These are phyloP conservation scores for Pristionchus arcanus DNA, from an alignment of 2,888 invertebrate genomes.

Conservation along the genomic window DNA sequence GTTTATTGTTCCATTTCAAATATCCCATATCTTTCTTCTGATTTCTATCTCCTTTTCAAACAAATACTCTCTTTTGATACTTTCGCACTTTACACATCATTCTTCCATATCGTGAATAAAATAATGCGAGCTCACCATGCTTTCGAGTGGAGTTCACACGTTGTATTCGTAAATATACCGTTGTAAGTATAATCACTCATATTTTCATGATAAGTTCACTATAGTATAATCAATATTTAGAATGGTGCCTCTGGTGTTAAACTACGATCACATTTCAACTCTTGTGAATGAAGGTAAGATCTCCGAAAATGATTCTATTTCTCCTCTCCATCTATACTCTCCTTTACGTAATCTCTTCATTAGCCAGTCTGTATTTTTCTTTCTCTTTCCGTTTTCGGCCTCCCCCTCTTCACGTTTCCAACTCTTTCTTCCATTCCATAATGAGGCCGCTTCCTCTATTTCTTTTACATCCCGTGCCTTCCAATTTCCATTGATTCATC, in stretches of 20 bases:
- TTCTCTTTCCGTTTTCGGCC: slow-evolving; percentile 34
- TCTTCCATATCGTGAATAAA: slow-evolving; percentile 32
- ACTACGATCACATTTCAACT: background rate
- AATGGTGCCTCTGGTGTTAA: background rate
- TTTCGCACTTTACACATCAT: slow-evolving; percentile 22
- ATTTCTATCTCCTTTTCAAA: background rate
- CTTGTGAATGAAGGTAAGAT: background rate
- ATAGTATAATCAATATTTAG: background rate
- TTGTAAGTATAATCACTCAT: background rate
- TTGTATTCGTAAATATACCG: background rate
- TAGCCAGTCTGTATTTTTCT: slow-evolving; percentile 20
- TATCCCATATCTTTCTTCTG: slow-evolving; percentile 32
- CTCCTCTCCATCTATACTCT: background rate
- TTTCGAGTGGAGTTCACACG: background rate
- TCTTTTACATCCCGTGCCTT: slow-evolving; percentile 18
- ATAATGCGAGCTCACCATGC: background rate
- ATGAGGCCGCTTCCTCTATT: slow-evolving; percentile 6
- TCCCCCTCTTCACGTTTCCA: slow-evolving; percentile 14
- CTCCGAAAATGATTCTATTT: background rate
- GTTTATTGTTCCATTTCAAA: background rate
- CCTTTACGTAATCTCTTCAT: slow-evolving; percentile 25
- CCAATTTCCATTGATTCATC: slow-evolving; percentile 42
- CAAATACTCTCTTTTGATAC: background rate
- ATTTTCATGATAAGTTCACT: background rate
- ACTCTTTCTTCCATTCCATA: background rate